A percentile compares a stretch with the other conserved stretches of the same genome.
Conservation (phyloP, 2,888 invertebrate species). For the Sphaerophoria taeniata region DNA sequence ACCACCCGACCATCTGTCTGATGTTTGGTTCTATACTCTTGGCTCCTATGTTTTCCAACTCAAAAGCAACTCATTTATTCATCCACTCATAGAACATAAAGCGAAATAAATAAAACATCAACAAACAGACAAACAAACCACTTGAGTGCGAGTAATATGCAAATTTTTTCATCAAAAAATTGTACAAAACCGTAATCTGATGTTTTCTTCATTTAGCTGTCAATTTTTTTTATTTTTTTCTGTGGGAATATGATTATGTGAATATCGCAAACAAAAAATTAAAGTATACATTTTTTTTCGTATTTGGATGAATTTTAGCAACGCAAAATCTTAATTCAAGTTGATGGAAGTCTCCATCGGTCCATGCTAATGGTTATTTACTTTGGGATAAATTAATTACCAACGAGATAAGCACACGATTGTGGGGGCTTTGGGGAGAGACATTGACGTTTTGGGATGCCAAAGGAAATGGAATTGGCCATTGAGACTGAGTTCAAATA, state of each 20-base stretch:
- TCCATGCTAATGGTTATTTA: slow-evolving; percentile 50
- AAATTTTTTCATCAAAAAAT: slow-evolving; percentile 44
- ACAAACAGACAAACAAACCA: slow-evolving; percentile 49
- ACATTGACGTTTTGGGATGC: not conserved
- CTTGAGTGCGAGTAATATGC: slow-evolving; percentile 57
- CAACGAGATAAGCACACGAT: not conserved
- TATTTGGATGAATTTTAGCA: slow-evolving; percentile 26
- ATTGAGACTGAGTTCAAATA: slow-evolving; percentile 23
- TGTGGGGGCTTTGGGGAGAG: no score
- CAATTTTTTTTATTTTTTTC: slow-evolving; percentile 6
- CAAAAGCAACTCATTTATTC: slow-evolving; percentile 53
- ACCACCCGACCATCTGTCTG: slow-evolving; percentile 40
- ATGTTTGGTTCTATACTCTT: not conserved
- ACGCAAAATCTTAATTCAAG: slow-evolving; percentile 33
- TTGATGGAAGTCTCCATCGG: slow-evolving; percentile 47
- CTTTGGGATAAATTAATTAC: slow-evolving; percentile 50
- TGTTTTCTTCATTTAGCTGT: slow-evolving; percentile 30
- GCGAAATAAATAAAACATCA: slow-evolving; percentile 23
- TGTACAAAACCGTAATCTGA: slow-evolving; percentile 1
- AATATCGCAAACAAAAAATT: not conserved
- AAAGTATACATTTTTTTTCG: slow-evolving; percentile 8
- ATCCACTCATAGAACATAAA: slow-evolving; percentile 58
- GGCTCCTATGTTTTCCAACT: not conserved
- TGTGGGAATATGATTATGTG: slow-evolving; percentile 22
- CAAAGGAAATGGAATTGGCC: slow-evolving; percentile 28